Percentiles rank a stretch among this genome's conserved stretches.
These are phyloP conservation scores for Drosophila nr. perissopoda DNA, from an alignment of 2,888 invertebrate species.

Conservation along the genomic window DNA sequence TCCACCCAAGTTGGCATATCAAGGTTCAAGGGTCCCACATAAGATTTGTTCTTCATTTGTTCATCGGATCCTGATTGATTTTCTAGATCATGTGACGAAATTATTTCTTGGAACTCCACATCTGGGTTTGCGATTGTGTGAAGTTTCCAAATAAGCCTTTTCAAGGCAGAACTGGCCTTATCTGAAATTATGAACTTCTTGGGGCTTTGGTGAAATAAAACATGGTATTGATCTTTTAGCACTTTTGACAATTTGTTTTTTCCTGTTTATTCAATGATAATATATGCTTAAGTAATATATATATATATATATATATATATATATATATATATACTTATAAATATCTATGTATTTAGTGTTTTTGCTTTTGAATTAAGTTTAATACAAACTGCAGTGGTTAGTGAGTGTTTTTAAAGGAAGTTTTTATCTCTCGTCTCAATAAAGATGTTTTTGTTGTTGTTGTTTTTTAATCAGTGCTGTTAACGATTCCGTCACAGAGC, in stretches of 20 bases:
- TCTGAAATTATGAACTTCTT: not conserved
- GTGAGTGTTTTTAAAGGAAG: conserved; percentile 38
- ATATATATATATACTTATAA: conserved; percentile 27
- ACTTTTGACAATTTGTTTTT: conserved; percentile 65
- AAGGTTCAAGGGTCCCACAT: not conserved
- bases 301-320: conserved; percentile 26
- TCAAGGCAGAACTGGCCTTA: not conserved
- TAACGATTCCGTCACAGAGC: conserved; percentile 7
- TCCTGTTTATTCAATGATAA: conserved; percentile 37
- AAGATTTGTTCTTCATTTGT: too few relatives aligned
- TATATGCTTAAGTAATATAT: conserved; percentile 49
- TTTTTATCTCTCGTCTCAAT: conserved; percentile 29
- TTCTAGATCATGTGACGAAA: not conserved
- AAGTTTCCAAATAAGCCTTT: not conserved
- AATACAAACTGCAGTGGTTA: conserved; percentile 44
- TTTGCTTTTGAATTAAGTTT: conserved; percentile 33
- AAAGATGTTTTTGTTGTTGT: conserved; percentile 10
- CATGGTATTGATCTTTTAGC: conserved; percentile 47
- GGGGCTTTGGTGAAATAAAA: conserved; percentile 7
- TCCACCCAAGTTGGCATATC: not conserved
- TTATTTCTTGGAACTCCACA: not conserved
- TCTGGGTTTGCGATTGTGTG: not conserved
- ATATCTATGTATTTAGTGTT: conserved; percentile 50
- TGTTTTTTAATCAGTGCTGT: conserved; percentile 4
- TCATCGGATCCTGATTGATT: not conserved